Base-by-base conservation (phyloP, 2,888 invertebrate genomes). In the Ellobium chinense region DNA sequence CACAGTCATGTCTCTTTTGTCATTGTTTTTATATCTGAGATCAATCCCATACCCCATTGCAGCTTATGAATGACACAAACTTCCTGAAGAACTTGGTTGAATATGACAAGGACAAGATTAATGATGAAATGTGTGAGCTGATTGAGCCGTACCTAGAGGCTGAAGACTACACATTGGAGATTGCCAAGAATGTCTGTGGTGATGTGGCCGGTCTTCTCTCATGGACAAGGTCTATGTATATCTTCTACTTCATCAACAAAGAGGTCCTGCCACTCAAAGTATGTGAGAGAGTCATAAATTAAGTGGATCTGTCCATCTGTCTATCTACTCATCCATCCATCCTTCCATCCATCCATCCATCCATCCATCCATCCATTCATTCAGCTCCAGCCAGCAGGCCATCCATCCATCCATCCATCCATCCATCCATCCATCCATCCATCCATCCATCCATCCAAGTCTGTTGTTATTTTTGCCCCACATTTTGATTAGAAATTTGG, bases 81-180 rank as follows among this genome's bases (percentile, higher is more conserved):
- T 92, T 93, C 87, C 88, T 93, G 31, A 88, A 88, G 68, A 87
- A 97, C 91, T 94, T 99, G 27, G 97, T 98, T 94, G 97, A 97
- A 91, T 99, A 98, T 92, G 98, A 98, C 3, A 93, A 93, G 83
- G 93, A 93, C 85, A 86, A 90, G 27, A 93, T 93, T 54, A 93
- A 93, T 75, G 93, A 92, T 75, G 93, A 93, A 85, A 92, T 91
- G 2, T 91, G 93, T 36, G 93, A 93, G 79, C 85, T 93, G 65
- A 85, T 93, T 79, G 87, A 90, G 80, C 92, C 93, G 0, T 93
- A 93, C 85, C 85, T 93, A 1, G 85, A 86, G 18, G 88, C 90
- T 85, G 93, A 93, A 62, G 93, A 93, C 76, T 93, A 93, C 87
- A 91, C 87, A 65, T 68, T 91, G 77, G 93, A 93, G 73, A 91